Percentiles rank a stretch among this genome's conserved stretches.
These are phyloP conservation scores for Natrix natrix DNA, from an alignment of 2,797 vertebrate species.

Conservation along the genomic window DNA sequence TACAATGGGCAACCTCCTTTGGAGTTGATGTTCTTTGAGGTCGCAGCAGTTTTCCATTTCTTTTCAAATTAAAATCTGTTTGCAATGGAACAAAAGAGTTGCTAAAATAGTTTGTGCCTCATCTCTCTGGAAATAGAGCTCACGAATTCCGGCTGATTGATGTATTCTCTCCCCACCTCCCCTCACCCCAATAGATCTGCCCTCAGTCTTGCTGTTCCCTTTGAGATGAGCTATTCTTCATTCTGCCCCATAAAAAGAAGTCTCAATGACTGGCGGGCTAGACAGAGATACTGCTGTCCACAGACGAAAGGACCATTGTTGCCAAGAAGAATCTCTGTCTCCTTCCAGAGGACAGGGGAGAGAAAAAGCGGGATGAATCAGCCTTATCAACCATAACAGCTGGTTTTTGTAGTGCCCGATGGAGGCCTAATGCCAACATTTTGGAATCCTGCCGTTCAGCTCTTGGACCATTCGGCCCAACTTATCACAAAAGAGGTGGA, in stretches of 20 bases:
- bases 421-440: background rate
- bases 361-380: background rate
- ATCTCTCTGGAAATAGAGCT: background rate
- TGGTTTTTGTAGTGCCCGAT: background rate
- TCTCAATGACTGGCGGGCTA: background rate
- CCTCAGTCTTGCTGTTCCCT: background rate
- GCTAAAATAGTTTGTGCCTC: background rate
- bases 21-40: background rate
- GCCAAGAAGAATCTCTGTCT: background rate
- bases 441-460: background rate
- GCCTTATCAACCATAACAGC: background rate
- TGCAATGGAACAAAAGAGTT: background rate
- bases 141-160: background rate
- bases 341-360: background rate
- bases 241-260: background rate
- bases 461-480: background rate
- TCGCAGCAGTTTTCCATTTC: background rate
- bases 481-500: background rate
- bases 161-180: fast-evolving
- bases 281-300: background rate
- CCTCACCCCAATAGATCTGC: background rate
- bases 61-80: background rate
- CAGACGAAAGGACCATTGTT: background rate
- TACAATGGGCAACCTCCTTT: background rate
- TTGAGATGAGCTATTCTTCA: background rate